These are phyloP conservation scores for Epinephelus awoara DNA, from an alignment of 2,797 vertebrate genomes.

Conservation along the genomic window DNA sequence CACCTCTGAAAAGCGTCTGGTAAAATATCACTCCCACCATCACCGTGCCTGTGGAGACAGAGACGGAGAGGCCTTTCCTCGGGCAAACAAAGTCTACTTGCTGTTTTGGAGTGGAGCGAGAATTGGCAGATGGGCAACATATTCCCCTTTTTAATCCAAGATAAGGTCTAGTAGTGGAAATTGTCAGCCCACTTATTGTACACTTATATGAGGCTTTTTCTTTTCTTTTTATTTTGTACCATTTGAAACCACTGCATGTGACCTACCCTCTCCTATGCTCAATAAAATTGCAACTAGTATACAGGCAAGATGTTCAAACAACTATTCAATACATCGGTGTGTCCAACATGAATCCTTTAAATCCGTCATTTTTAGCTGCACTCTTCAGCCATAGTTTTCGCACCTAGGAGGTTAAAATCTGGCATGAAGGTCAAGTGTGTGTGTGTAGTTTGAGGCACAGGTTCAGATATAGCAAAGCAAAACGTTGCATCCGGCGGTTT, in stretches of 20 bases:
- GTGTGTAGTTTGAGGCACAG: no score
- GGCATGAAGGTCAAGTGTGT: no score
- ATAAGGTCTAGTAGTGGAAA: slow-evolving; percentile 36
- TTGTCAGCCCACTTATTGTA: slow-evolving; percentile 25
- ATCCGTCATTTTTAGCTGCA: no score
- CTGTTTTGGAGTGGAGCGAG: slow-evolving; percentile 55
- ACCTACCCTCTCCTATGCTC: background rate
- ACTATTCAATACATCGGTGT: background rate
- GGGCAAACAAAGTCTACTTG: slow-evolving; percentile 58
- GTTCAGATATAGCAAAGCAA: no score
- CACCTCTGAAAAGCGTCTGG: slow-evolving; percentile 40
- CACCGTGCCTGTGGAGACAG: slow-evolving; percentile 17
- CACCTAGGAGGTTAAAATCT: no score
- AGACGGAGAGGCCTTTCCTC: slow-evolving; percentile 44
- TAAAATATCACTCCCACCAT: slow-evolving; percentile 52
- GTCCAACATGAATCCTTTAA: no score
- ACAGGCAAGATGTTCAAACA: background rate
- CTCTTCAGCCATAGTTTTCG: no score
- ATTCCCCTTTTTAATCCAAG: slow-evolving; percentile 43
- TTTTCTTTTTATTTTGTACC: background rate
- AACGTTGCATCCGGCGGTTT: no score
- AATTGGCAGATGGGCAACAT: slow-evolving; percentile 51
- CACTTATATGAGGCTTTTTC: background rate
- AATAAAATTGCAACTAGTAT: background rate
- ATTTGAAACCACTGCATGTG: no score